Evolutionary conservation across 2,888 invertebrate species (phyloP).

Genomic region (Protula sp.): DNA sequence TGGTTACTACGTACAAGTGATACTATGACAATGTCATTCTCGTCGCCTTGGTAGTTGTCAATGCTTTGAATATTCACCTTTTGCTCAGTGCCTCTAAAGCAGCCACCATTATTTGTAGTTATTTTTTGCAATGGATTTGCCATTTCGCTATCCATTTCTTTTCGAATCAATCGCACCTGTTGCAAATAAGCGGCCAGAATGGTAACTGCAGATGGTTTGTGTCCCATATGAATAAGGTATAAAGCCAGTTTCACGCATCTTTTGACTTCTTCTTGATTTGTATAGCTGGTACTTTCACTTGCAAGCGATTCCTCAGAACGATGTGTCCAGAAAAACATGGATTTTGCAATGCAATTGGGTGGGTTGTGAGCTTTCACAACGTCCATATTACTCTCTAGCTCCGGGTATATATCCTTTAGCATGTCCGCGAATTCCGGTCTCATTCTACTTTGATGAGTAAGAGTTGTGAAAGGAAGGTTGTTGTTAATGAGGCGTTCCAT

Average conservation of each 20-base stretch:
- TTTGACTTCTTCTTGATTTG: constrained; percentile 16
- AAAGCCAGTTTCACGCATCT: constrained; percentile 12
- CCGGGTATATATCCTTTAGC: constrained; percentile 17
- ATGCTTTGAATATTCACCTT: constrained; percentile 22
- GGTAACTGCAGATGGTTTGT: constrained; percentile 10
- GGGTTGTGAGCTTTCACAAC: constrained; percentile 8
- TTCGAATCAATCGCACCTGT: constrained; percentile 14
- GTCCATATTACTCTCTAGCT: constrained; percentile 9
- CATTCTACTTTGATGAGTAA: constrained; percentile 19
- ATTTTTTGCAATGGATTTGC: too few relatives aligned
- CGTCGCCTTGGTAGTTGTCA: constrained; percentile 38
- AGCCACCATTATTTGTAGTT: not conserved
- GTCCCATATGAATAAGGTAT: constrained; percentile 17
- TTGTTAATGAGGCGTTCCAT: constrained; percentile 23
- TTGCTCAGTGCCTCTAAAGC: not conserved
- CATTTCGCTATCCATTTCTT: not conserved
- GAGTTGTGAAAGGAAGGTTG: constrained; percentile 6
- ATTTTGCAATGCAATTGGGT: constrained; percentile 8
- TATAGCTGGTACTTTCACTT: constrained; percentile 13
- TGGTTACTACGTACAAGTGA: constrained; percentile 35
- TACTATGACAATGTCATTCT: constrained; percentile 35
- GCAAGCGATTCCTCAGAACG: too few relatives aligned
- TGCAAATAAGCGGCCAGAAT: constrained; percentile 19
- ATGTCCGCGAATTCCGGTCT: constrained; percentile 16
- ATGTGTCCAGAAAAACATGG: constrained; percentile 21